Conservation (phyloP, 1,140 invertebrate genomes). For the Delia radicum region DNA sequence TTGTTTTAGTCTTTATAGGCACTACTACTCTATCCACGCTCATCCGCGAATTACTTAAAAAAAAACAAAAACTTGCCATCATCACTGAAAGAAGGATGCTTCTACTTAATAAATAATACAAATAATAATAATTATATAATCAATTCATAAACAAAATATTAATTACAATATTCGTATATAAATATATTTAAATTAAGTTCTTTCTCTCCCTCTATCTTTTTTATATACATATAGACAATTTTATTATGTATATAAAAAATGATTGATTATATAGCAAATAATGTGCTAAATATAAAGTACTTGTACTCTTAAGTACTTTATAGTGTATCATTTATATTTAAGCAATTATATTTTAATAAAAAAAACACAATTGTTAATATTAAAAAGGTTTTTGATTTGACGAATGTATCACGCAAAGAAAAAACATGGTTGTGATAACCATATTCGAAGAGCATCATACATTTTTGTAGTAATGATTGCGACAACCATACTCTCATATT, state of each 20-base stretch:
- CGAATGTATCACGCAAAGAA: too few species aligned
- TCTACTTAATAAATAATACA: not conserved
- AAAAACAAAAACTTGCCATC: not conserved
- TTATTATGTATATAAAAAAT: too few species aligned
- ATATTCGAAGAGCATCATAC: too few species aligned
- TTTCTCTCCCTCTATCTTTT: not conserved
- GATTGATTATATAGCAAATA: not conserved
- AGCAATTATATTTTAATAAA: not conserved
- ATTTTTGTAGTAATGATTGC: too few species aligned
- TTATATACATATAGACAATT: not conserved
- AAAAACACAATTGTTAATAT: not conserved
- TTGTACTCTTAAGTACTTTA: not conserved
- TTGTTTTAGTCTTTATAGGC: slow-evolving; percentile 9
- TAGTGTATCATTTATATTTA: not conserved
- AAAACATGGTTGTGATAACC: too few species aligned
- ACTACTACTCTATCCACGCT: not conserved
- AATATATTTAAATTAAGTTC: not conserved
- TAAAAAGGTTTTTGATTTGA: too few species aligned
- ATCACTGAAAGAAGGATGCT: not conserved
- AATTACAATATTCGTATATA: not conserved
- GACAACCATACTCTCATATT: too few species aligned
- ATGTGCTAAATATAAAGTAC: not conserved
- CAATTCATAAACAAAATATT: not conserved
- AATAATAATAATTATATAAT: not conserved
- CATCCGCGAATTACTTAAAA: not conserved